Evolutionary conservation across 2,888 invertebrate species (phyloP).

Genomic region (Conistra vaccinii): DNA sequence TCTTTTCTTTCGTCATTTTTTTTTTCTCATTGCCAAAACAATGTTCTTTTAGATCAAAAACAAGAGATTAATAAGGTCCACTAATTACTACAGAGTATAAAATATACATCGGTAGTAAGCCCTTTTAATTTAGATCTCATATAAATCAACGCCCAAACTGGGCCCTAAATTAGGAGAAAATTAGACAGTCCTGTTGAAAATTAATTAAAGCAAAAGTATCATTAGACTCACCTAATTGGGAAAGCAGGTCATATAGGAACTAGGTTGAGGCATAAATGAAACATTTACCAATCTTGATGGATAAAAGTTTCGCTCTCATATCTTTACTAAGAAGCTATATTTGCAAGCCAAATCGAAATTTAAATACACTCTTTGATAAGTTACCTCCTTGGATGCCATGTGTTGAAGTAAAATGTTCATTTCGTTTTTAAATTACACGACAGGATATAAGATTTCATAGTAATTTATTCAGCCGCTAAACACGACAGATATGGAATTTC

Average conservation of each 20-base stretch:
- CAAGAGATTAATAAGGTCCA: neutral
- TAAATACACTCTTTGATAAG: too few relatives aligned
- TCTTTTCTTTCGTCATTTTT: neutral
- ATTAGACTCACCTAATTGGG: constrained; percentile 13
- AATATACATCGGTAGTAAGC: constrained; percentile 26
- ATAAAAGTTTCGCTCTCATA: too few relatives aligned
- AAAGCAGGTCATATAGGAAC: neutral
- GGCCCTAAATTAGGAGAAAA: constrained; percentile 50
- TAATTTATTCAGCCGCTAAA: too few relatives aligned
- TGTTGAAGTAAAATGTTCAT: too few relatives aligned
- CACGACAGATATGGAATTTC: too few relatives aligned
- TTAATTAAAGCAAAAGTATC: constrained; percentile 51
- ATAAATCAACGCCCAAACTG: constrained; percentile 61
- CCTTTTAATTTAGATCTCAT: constrained; percentile 58
- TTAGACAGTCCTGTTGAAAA: constrained; percentile 49
- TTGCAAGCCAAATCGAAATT: too few relatives aligned
- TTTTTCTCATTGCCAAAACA: neutral
- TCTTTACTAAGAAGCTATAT: too few relatives aligned
- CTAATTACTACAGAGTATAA: constrained; percentile 23
- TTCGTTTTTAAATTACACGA: too few relatives aligned
- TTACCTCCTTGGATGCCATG: too few relatives aligned
- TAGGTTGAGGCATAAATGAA: neutral
- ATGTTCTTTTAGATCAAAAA: neutral
- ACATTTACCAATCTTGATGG: too few relatives aligned
- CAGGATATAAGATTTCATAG: too few relatives aligned